Percentiles rank a stretch among this genome's conserved stretches.
Evolutionary conservation across 1,140 invertebrate genomes (phyloP).

Genomic region (Drosophila hydei): DNA sequence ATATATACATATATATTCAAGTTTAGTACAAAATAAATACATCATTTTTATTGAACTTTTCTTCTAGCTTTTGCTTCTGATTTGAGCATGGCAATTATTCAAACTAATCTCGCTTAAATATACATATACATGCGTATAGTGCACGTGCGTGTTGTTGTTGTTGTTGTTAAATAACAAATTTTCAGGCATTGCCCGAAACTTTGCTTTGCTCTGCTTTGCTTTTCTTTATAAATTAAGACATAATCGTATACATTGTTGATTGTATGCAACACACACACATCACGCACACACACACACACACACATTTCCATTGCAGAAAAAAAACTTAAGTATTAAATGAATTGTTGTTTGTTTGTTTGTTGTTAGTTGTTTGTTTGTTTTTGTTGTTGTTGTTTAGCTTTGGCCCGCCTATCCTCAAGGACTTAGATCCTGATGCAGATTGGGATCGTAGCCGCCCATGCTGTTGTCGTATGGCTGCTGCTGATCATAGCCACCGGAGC

Average conservation of each 20-base stretch:
- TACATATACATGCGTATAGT: background rate
- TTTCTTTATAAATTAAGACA: conserved; percentile 36
- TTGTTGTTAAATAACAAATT: background rate
- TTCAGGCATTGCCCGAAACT: conserved; percentile 1
- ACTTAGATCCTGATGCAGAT: conserved; percentile 92
- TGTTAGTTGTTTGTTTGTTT: conserved; percentile 14
- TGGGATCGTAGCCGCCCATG: conserved; percentile 94
- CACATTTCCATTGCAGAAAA: conserved; percentile 3
- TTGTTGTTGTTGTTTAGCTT: conserved; percentile 36
- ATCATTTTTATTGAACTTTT: too few species aligned
- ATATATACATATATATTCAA: too few species aligned
- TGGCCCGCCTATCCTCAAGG: conserved; percentile 84
- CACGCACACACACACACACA: conserved; percentile 10
- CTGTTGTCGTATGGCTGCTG: conserved; percentile 93
- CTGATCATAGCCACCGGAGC: conserved; percentile 92
- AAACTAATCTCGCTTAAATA: too few species aligned
- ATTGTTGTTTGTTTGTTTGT: background rate
- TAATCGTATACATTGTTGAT: conserved; percentile 60
- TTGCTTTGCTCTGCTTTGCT: conserved; percentile 19
- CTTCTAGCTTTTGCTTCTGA: too few species aligned
- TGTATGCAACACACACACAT: conserved; percentile 34
- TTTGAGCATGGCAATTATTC: too few species aligned
- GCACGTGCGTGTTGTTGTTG: conserved; percentile 7
- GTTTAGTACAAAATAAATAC: too few species aligned
- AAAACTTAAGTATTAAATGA: background rate